These are phyloP conservation scores for Trinorchestia longiramus DNA, from an alignment of 1,140 invertebrate genomes.

Conservation along the genomic window DNA sequence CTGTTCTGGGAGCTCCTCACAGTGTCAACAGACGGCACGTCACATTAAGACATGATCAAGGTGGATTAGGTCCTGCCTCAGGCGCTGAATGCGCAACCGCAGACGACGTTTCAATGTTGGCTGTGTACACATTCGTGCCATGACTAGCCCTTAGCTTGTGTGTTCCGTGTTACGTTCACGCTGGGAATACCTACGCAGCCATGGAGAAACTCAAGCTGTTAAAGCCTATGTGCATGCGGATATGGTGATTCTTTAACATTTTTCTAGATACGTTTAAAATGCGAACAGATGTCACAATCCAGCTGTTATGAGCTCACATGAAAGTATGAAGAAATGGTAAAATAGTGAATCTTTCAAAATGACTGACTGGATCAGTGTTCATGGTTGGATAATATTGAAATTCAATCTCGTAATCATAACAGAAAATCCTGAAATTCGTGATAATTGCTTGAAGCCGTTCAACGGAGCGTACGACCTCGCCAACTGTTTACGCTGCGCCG, in stretches of 20 bases:
- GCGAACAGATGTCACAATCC: not conserved
- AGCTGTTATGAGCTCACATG: not conserved
- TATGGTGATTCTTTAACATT: not conserved
- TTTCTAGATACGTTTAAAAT: not conserved
- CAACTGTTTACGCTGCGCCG: too few relatives aligned
- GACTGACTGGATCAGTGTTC: too few relatives aligned
- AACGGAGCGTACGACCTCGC: too few relatives aligned
- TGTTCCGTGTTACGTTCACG: not conserved
- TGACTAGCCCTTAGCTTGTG: not conserved
- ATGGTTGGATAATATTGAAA: too few relatives aligned
- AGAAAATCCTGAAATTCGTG: too few relatives aligned
- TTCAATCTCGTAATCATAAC: too few relatives aligned
- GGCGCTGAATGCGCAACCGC: not conserved
- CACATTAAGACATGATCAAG: not conserved
- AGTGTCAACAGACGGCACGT: not conserved
- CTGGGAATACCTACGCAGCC: not conserved
- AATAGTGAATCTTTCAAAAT: not conserved
- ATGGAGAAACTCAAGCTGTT: not conserved
- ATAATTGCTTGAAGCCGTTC: too few relatives aligned
- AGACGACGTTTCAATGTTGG: not conserved
- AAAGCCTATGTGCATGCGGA: not conserved
- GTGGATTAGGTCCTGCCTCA: not conserved
- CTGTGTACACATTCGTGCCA: not conserved
- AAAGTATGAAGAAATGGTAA: not conserved
- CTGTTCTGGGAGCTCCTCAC: not conserved